Conservation (phyloP, 2,113 vertebrate species). For the Brachypteracias leptosomus region DNA sequence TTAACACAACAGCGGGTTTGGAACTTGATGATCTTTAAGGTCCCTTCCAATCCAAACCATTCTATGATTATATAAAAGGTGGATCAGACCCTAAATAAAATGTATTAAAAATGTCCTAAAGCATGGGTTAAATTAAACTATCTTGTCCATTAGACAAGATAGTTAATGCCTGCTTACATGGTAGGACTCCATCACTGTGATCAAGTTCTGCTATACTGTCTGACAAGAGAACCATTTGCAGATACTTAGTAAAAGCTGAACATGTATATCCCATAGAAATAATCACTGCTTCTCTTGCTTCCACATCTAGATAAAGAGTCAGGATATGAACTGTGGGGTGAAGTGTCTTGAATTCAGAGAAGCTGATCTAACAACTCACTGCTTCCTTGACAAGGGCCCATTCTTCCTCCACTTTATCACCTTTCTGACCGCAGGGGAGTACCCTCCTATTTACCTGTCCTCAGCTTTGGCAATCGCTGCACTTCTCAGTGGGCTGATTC, state of each 20-base stretch:
- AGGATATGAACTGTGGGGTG: background rate
- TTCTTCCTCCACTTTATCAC: background rate
- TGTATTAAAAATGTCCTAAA: background rate
- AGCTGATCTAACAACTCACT: background rate
- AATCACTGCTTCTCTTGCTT: background rate
- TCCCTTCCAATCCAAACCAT: no score
- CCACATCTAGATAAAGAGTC: background rate
- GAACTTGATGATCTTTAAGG: no score
- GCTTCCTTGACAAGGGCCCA: background rate
- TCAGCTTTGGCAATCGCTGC: background rate
- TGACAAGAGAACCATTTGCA: slow-evolving; percentile 21
- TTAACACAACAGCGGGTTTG: no score
- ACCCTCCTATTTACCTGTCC: background rate
- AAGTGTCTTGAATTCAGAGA: background rate
- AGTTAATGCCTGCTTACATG: background rate
- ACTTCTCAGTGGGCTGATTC: background rate
- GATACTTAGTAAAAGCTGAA: background rate
- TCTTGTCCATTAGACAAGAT: background rate
- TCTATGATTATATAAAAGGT: background rate
- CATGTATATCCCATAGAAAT: background rate
- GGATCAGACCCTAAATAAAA: background rate
- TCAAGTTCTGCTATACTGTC: background rate
- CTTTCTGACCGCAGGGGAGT: background rate
- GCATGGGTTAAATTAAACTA: background rate
- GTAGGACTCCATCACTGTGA: background rate